Percentiles rank a stretch among this genome's conserved stretches.
Evolutionary conservation across 2,113 vertebrate genomes (phyloP).

Genomic region (Macaca mulatta): DNA sequence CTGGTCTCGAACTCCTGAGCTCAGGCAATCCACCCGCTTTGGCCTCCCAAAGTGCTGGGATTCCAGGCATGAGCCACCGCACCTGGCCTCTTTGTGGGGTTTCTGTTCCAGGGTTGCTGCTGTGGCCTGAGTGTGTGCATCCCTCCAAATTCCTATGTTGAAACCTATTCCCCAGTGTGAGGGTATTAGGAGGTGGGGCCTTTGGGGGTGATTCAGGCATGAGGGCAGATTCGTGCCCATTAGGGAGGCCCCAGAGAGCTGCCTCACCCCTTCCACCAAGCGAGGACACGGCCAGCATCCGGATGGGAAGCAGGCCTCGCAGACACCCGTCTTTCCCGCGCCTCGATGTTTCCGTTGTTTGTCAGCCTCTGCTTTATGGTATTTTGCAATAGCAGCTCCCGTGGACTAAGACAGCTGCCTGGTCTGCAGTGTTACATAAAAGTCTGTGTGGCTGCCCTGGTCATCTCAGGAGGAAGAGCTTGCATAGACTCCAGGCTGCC

Average conservation of each 20-base stretch:
- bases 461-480: rapidly evolving
- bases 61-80: too few relatives aligned
- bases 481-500: background rate
- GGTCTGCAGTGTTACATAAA: too few relatives aligned
- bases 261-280: background rate
- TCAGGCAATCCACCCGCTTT: too few relatives aligned
- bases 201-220: background rate
- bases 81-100: too few relatives aligned
- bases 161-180: too few relatives aligned
- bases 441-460: background rate
- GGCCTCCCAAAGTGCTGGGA: too few relatives aligned
- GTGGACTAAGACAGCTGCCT: background rate
- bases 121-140: background rate
- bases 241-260: background rate
- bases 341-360: too few relatives aligned
- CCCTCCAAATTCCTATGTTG: too few relatives aligned
- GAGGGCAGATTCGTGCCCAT: background rate
- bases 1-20: too few relatives aligned
- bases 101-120: too few relatives aligned
- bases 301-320: background rate
- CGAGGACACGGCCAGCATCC: background rate
- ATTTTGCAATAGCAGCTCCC: rapidly evolving
- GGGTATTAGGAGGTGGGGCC: background rate
- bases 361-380: rapidly evolving
- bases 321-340: too few relatives aligned